Conservation (phyloP, 2,888 invertebrate genomes). For the Piscicola geometra region DNA sequence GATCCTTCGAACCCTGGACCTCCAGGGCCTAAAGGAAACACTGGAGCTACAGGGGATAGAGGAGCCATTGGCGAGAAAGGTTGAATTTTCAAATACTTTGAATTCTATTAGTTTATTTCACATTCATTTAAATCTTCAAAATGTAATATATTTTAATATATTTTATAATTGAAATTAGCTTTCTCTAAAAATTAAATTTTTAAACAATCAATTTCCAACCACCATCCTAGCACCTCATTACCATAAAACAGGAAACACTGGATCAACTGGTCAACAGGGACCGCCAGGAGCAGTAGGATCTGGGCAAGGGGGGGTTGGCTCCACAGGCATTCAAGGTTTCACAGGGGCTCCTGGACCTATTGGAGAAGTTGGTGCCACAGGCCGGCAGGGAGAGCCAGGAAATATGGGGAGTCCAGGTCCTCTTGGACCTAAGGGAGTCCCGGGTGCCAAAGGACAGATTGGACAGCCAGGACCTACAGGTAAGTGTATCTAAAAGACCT, state of each 20-base stretch:
- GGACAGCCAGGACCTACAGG: slow-evolving; percentile 30
- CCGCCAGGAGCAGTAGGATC: neutral
- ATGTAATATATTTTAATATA: neutral
- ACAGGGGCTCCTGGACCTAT: slow-evolving; percentile 27
- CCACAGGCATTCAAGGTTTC: slow-evolving; percentile 29
- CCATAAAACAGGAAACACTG: neutral
- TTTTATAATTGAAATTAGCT: too few species aligned
- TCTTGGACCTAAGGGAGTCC: slow-evolving; percentile 23
- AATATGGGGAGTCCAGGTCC: slow-evolving; percentile 24
- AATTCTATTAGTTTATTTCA: too few species aligned
- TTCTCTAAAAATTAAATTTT: too few species aligned
- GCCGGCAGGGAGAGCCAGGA: slow-evolving; percentile 16
- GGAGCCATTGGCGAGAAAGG: slow-evolving; percentile 16
- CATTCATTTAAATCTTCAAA: too few species aligned
- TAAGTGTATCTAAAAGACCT: too few species aligned
- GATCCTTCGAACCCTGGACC: neutral
- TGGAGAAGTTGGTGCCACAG: slow-evolving; percentile 27
- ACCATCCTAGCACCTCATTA: neutral
- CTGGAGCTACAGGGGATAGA: slow-evolving; percentile 20
- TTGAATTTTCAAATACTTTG: too few species aligned
- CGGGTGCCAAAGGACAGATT: slow-evolving; percentile 26
- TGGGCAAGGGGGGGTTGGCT: slow-evolving; percentile 30
- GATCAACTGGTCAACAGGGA: slow-evolving; percentile 15
- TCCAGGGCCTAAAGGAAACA: slow-evolving; percentile 23
- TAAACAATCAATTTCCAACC: too few species aligned